Evolutionary conservation across 2,888 invertebrate genomes (phyloP).

Genomic region (Eledona agricola): DNA sequence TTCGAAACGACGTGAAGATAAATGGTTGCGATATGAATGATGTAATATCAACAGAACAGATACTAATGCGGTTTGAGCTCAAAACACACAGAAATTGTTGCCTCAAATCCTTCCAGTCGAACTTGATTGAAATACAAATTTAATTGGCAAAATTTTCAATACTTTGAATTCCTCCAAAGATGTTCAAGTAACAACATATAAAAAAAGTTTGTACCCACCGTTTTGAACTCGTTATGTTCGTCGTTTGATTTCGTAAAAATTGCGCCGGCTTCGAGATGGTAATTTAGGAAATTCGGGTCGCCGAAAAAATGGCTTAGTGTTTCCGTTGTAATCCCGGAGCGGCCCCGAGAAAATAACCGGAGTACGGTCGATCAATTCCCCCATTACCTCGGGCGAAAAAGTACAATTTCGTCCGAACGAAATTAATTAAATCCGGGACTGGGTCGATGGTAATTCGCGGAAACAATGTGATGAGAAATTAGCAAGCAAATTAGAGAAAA

Average conservation of each 20-base stretch:
- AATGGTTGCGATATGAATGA: constrained; percentile 5
- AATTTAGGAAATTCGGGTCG: too few relatives aligned
- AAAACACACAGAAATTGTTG: constrained; percentile 30
- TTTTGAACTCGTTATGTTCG: constrained; percentile 30
- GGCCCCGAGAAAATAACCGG: too few relatives aligned
- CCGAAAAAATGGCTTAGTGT: too few relatives aligned
- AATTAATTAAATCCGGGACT: constrained; percentile 28
- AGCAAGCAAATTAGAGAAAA: constrained; percentile 36
- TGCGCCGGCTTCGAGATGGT: too few relatives aligned
- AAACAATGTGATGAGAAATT: constrained; percentile 38
- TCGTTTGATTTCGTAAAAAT: too few relatives aligned
- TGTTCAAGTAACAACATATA: constrained; percentile 52
- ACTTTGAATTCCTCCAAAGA: constrained; percentile 45
- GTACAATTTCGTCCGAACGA: constrained; percentile 16
- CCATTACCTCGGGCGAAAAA: constrained; percentile 12
- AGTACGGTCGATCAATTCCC: constrained; percentile 4
- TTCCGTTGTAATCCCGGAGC: too few relatives aligned
- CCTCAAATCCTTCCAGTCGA: constrained; percentile 16
- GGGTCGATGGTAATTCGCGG: constrained; percentile 24
- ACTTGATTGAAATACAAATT: constrained; percentile 28
- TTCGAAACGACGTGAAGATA: constrained; percentile 16
- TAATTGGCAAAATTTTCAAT: constrained; percentile 8
- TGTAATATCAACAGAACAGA: constrained; percentile 17
- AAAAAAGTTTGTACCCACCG: constrained; percentile 48
- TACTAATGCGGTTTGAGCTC: constrained; percentile 18